Base-by-base conservation (phyloP, 2,797 vertebrate genomes). In the Sebastes trivittatus region DNA sequence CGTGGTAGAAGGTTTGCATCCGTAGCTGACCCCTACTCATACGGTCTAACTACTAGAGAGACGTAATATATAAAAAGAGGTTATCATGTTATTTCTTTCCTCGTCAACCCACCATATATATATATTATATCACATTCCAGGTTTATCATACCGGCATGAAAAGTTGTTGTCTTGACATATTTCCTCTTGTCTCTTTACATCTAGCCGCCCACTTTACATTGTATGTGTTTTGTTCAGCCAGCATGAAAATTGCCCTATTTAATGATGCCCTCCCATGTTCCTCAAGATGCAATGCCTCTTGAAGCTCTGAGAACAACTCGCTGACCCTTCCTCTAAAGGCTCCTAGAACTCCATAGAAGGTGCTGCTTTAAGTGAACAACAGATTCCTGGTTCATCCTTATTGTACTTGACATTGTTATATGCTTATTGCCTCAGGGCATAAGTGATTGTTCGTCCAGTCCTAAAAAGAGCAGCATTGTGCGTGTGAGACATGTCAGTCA, bases 221-320 rank as follows among this genome's bases (percentile, higher is more conserved):
- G 77, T 90, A 67, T 87, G 84, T 78, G 76, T 92, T 90, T 92
- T 90, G 91, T 49, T 91, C 94, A 95, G 85, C 58, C 11, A 87
- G 92, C 94, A 93, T 95, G 91, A 95, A 95, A 87, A 93, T 93
- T 87, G 94, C 71, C 90, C 95, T 84, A 94, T 94, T 93, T 95
- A 94, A 85, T 67, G 81, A 83, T n/a, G 22, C 64, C 84, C 84
- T 86, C 67, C 78, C 65, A 38, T 80, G 76, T 58, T 72, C 58
- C 34, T 87, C 80, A 85, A 88, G 84, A 89, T 42, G 82, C 81
- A 79, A 11, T 2, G 56, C 77, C 60, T 81, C 46, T 55, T 23
- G 55, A 52, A 77, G 60, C 20, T 11, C 71, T 11, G 55, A 66
- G 66, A 49, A 60, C 29, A 77, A 52, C 62, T 34, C 62, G 18